Percentiles rank a stretch among this genome's conserved stretches.
phyloP scores from a whole-genome alignment of 1,140 invertebrate species.

The Chrysomallon squamiferum region DNA sequence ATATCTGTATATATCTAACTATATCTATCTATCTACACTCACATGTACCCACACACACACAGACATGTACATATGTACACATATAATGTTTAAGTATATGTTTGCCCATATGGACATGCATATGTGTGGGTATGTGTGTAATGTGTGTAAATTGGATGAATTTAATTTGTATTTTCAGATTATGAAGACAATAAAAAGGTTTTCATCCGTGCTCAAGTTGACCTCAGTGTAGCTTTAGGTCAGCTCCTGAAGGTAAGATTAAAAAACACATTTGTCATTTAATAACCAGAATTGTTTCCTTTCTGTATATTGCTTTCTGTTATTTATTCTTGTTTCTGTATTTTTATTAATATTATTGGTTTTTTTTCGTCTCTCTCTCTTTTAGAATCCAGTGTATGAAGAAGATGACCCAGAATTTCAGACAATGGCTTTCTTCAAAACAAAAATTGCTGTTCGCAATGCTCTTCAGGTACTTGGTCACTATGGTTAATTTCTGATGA shows the following conservation, averaged over 20 bases:
- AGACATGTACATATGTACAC: no score
- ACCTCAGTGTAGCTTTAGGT: conserved; percentile 92
- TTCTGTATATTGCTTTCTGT: no score
- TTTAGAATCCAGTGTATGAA: conserved; percentile 87
- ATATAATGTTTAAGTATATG: no score
- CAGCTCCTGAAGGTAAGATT: conserved; percentile 76
- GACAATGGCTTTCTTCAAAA: conserved; percentile 96
- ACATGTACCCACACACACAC: no score
- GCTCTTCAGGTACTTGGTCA: conserved; percentile 60
- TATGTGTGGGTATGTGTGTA: no score
- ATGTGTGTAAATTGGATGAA: no score
- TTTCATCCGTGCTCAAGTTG: conserved; percentile 93
- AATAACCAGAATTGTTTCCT: no score
- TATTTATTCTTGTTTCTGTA: no score
- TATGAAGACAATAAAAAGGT: conserved; percentile 71
- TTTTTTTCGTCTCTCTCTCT: background rate
- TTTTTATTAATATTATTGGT: no score
- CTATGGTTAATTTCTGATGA: background rate
- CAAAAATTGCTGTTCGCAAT: conserved; percentile 75
- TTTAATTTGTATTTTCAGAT: conserved; percentile 19
- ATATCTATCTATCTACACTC: no score
- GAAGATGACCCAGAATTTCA: conserved; percentile 97
- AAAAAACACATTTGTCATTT: background rate
- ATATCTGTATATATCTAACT: no score
- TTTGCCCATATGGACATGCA: no score